Evolutionary conservation across 2,113 vertebrate genomes (phyloP).

Genomic region (Anoura caudifer): DNA sequence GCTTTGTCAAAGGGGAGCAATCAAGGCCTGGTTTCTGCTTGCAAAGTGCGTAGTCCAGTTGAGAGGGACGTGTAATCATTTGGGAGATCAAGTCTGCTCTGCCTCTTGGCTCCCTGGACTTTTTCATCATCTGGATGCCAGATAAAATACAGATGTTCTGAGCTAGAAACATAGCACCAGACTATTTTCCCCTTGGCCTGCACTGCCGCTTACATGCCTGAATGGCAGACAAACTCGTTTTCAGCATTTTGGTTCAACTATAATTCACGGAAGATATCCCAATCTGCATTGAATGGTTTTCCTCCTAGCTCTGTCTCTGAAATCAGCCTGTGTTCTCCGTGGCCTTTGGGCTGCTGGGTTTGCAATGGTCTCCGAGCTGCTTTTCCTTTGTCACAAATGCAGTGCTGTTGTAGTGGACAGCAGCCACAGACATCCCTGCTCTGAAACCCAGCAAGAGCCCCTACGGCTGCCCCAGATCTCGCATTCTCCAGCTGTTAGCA

Average conservation of each 20-base stretch:
- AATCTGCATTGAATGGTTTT: conserved; percentile 46
- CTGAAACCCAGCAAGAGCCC: background rate
- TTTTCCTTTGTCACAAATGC: background rate
- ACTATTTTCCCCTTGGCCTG: conserved; percentile 55
- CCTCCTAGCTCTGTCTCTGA: conserved; percentile 16
- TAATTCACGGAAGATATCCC: conserved; percentile 57
- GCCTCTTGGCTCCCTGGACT: conserved; percentile 69
- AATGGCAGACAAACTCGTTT: conserved; percentile 61
- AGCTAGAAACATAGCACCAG: conserved; percentile 57
- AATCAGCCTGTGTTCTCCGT: background rate
- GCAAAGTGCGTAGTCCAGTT: conserved; percentile 54
- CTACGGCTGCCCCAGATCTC: background rate
- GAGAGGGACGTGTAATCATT: conserved; percentile 61
- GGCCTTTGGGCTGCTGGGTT: background rate
- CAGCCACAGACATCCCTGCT: background rate
- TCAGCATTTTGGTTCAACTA: conserved; percentile 57
- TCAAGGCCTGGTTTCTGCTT: conserved; percentile 21
- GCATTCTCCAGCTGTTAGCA: background rate
- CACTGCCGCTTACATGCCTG: conserved; percentile 58
- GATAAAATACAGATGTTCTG: conserved; percentile 82
- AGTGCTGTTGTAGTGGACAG: background rate
- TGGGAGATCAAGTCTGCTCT: conserved; percentile 66
- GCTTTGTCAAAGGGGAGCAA: conserved; percentile 20
- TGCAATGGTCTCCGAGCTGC: background rate
- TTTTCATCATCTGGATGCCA: conserved; percentile 76